Evolutionary conservation across 2,888 invertebrate species (phyloP), one percentile per base, ranked within the genome.

Genomic region (Acanthosepion pharaonis): DNA sequence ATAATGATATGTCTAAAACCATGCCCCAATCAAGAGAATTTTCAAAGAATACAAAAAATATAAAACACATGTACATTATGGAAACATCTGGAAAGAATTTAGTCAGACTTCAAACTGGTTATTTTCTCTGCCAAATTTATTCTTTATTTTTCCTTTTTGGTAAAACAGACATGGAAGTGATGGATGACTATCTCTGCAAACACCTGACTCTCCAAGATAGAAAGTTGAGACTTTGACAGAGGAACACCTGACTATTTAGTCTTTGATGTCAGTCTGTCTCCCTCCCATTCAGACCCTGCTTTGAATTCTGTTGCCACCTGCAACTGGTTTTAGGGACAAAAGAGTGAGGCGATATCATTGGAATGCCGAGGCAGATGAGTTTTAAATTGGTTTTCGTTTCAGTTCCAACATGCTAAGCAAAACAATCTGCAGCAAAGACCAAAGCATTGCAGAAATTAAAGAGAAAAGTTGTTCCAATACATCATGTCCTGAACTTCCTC

Each of bases 1-100:
- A 51, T 51, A 51, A 11, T 51, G 51, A 51, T 51, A 51, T 51
- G 51, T 15, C 51, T 15, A 51, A 51, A 51, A 51, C 51, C 15
- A 15, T 51, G 15, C 51, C 15, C 15, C 51, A 51, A 51, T 15
- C 51, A 51, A 51, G 51, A 51, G 51, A 51, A 51, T 15, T 51
- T 15, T 5, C 5, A 23, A 23, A 59, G 23, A 59, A 3, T 5
- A 23, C 5, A 2, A n/a, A n/a, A n/a, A 78, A 78, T n/a, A 64
- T 64, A 64, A 11, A 64, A 64, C 6, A 28, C 11, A 78, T 15
- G 11, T 78, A 78, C n/a, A 1, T 78, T 11, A 15, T 78, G 78
- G 28, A n/a, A 78, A 78, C 78, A 78, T 78, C 78, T 78, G 78
- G 78, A 78, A 78, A n/a, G n/a, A 78, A 78, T 78, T n/a, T 78